Percentiles rank a stretch among this genome's conserved stretches.
phyloP scores from a whole-genome alignment of 1,140 invertebrate genomes.

The Aphis gossypii region DNA sequence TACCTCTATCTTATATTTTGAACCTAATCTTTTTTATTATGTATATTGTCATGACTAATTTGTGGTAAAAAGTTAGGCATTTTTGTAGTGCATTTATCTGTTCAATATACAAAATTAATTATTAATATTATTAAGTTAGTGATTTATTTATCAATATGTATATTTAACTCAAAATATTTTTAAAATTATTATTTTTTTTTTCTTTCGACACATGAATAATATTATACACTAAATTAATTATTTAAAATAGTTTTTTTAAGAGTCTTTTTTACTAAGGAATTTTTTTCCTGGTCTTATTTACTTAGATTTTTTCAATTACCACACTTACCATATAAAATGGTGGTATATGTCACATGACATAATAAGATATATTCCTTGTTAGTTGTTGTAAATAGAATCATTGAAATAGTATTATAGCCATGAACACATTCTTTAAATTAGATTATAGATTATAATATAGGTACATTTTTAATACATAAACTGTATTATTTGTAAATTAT shows the following conservation, averaged over 20 bases:
- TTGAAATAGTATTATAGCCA: background rate
- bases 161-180: background rate
- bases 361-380: background rate
- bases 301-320: background rate
- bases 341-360: background rate
- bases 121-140: no score
- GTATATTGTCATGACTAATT: background rate
- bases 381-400: background rate
- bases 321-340: background rate
- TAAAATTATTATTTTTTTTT: background rate
- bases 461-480: background rate
- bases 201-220: no score
- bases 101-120: no score
- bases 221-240: no score
- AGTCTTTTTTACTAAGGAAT: no score
- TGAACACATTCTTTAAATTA: conserved; percentile 17
- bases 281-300: background rate
- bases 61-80: background rate
- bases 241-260: no score
- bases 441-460: background rate
- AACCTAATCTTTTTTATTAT: no score
- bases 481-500: background rate
- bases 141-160: no score
- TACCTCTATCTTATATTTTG: no score
- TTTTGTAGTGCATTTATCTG: no score